phyloP scores from a whole-genome alignment of 2,888 invertebrate genomes.

The Ormyrus pomaceus region DNA sequence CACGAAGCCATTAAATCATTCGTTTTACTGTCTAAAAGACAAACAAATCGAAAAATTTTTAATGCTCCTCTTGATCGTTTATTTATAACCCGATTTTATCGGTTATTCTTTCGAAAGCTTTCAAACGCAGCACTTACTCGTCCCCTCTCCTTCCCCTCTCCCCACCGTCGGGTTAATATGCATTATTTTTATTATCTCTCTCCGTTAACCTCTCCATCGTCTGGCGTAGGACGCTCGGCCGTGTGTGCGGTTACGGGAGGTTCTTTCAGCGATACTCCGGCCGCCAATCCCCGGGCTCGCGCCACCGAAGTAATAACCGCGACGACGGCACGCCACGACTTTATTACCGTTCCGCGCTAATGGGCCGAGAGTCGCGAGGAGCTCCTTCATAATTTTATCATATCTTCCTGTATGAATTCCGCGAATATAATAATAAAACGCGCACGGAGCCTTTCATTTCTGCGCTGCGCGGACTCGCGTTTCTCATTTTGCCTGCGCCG shows the following conservation, averaged over 20 bases:
- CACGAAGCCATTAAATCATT: no score
- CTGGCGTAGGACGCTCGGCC: not conserved
- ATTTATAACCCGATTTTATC: no score
- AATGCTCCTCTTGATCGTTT: not conserved
- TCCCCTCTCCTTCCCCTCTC: no score
- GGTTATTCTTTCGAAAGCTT: not conserved
- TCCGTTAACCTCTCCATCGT: not conserved
- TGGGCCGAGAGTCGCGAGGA: slow-evolving; percentile 54
- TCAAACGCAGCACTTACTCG: not conserved
- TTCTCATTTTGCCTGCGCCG: not conserved
- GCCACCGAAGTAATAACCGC: slow-evolving; percentile 31
- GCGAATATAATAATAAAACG: slow-evolving; percentile 42
- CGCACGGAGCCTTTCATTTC: not conserved
- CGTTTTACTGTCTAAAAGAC: no score
- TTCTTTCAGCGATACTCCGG: slow-evolving; percentile 26
- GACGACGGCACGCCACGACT: slow-evolving; percentile 53
- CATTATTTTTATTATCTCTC: slow-evolving; percentile 31
- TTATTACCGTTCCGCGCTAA: slow-evolving; percentile 60
- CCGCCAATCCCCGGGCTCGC: not conserved
- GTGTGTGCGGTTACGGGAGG: slow-evolving; percentile 13
- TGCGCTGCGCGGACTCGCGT: not conserved
- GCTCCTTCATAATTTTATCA: slow-evolving; percentile 50
- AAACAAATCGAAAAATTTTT: slow-evolving; percentile 1
- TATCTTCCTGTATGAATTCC: slow-evolving; percentile 49
- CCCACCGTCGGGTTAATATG: slow-evolving; percentile 8